Base-by-base conservation (phyloP, 2,888 invertebrate species). In the Chironomus tentans region DNA sequence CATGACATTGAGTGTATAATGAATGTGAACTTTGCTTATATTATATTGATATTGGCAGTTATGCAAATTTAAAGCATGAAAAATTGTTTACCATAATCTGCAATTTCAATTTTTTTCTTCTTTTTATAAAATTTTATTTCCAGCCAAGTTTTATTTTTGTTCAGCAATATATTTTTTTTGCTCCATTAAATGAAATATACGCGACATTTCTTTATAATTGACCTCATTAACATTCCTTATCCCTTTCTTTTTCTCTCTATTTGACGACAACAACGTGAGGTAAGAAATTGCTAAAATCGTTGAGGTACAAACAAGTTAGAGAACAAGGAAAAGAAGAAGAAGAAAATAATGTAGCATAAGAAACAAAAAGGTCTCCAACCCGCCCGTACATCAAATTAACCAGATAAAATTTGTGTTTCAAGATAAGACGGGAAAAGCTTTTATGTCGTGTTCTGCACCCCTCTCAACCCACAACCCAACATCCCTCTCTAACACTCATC, bases 341-440 rank as follows among this genome's bases (percentile, higher is more conserved):
- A 24, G 65, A 21, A 24, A 24, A 21, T 24, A 21, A 21, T 13
- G 21, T 24, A 4, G 13, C 15, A 18, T 15, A 12, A 12, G 22
- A 62, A 62, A 18, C 21, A 24, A 65, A 65, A 65, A 65, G 24
- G 24, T 21, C 22, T 62, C 22, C 22, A 62, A 15, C 50, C 50
- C 50, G 15, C 56, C 56, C 56, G 65, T 24, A 24, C 65, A 65
- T 65, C 65, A 65, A 65, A 65, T 65, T 65, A 65, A 65, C 65
- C 65, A 65, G 65, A 65, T 65, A 65, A 65, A 65, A 65, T 65
- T 65, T 65, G 65, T 65, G 65, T 65, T 65, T 65, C 13, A 24
- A 65, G 65, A 65, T 65, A 65, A 65, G 65, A 65, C 24, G 65
- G 10, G 65, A 65, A 65, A 65, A 65, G 24, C 65, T 24, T 56